These are phyloP conservation scores for Augiades crinisus DNA, from an alignment of 2,888 invertebrate species.

Conservation along the genomic window DNA sequence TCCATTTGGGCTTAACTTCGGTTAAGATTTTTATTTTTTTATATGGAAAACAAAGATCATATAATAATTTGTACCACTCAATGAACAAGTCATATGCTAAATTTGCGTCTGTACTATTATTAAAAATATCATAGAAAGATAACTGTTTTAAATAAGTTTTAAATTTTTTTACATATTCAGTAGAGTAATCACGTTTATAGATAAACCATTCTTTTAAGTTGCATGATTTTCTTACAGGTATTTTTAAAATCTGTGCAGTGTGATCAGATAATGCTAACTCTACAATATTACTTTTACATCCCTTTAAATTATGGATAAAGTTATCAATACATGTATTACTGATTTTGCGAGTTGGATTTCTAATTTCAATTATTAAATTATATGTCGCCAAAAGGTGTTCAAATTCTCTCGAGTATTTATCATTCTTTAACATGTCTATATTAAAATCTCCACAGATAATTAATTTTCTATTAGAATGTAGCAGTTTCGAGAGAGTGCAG, in stretches of 20 bases:
- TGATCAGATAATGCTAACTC: neutral
- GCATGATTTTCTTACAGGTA: neutral
- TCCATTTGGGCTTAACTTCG: slow-evolving; percentile 7
- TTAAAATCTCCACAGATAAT: slow-evolving; percentile 4
- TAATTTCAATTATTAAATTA: neutral
- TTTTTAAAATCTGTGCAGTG: slow-evolving; percentile 2
- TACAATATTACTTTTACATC: neutral
- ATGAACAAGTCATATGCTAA: neutral
- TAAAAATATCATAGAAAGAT: neutral
- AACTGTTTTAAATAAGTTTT: slow-evolving; percentile 3
- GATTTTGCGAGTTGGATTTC: neutral
- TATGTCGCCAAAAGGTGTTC: neutral
- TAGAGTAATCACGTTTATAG: slow-evolving; percentile 2
- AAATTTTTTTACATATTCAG: neutral
- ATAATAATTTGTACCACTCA: neutral
- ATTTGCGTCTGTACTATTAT: neutral
- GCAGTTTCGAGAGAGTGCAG: neutral
- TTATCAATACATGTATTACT: neutral
- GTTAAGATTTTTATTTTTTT: slow-evolving; percentile 5
- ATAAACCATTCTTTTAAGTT: neutral
- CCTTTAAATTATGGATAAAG: neutral
- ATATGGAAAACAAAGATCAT: slow-evolving; percentile 6
- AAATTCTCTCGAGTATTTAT: neutral
- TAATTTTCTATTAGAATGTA: neutral
- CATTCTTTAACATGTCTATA: neutral